Base-by-base conservation (phyloP, 2,888 invertebrate genomes). In the Plebejus anna region DNA sequence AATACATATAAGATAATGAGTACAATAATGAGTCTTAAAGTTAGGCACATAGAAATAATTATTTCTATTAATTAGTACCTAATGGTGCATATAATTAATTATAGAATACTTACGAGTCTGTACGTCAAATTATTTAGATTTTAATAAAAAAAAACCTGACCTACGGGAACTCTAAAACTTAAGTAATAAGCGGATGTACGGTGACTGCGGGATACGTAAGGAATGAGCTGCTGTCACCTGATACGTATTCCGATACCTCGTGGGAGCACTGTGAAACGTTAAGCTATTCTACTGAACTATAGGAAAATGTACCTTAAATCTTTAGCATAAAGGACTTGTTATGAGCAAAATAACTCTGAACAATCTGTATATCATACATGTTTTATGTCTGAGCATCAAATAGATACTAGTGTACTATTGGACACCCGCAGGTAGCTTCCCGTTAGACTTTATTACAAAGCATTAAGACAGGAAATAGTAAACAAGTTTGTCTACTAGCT, bases 161-260 rank as follows among this genome's bases (percentile, higher is more conserved):
- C 59, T 59, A 1, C 32, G 36, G 42, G 28, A 76, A 72, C 71
- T 57, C 71, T 38, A 83, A 84, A 85, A 84, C 83, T 82, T 78
- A 80, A 82, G 82, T 82, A 80, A 80, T 83, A 83, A 86, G 79
- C 81, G 88, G 89, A 88, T 89, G 88, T 85, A 80, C 80, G 82
- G 83, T 81, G 83, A 82, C 86, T 85, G 86, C 83, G 85, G 86
- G 87, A 83, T 83, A 84, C 80, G 79, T 80, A 81, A 86, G 84
- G 85, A 87, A 86, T 86, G 88, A 85, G 89, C 89, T 88, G 87
- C 88, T 81, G 92, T 88, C 91, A 92, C 84, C 80, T 82, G 88
- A 92, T 88, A 85, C 79, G 81, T 81, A 81, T 81, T 82, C 79
- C 80, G 79, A 79, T 78, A 77, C 78, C 79, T 77, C 81, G 82